Conservation (phyloP, 2,797 vertebrate genomes). For the Neopelma chrysocephalum region DNA sequence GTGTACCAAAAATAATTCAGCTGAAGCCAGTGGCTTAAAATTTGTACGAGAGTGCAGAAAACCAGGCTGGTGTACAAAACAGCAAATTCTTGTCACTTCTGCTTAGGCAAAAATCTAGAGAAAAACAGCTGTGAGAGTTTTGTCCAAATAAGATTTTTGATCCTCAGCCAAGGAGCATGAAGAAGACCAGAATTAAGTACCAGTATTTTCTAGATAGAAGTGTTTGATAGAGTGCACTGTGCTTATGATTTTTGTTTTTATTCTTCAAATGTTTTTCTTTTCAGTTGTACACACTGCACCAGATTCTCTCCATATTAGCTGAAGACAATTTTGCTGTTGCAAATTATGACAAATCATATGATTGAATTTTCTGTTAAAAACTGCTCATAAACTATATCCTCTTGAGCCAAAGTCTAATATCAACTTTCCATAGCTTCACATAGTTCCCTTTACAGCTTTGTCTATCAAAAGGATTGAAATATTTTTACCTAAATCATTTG, state of each 20-base stretch:
- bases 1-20: slow-evolving; percentile 57
- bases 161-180: slow-evolving; percentile 61
- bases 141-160: slow-evolving; percentile 62
- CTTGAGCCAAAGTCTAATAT: neutral
- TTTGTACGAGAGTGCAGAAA: slow-evolving; percentile 49
- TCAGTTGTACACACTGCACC: neutral
- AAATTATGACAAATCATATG: neutral
- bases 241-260: neutral
- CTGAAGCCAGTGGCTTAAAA: slow-evolving; percentile 56
- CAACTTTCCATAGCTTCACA: neutral
- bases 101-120: slow-evolving; percentile 57
- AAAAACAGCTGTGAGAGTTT: slow-evolving; percentile 57
- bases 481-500: slow-evolving; percentile 7
- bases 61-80: slow-evolving; percentile 46
- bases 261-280: slow-evolving; percentile 13
- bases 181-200: slow-evolving; percentile 59
- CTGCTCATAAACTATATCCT: neutral
- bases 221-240: slow-evolving; percentile 27
- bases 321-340: neutral
- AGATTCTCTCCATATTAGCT: neutral
- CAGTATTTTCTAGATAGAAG: slow-evolving; percentile 51
- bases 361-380: neutral
- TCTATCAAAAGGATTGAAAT: neutral
- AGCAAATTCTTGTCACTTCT: slow-evolving; percentile 47
- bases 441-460: neutral